Evolutionary conservation across 2,888 invertebrate species (phyloP).

Genomic region (Ectemnius lituratus): DNA sequence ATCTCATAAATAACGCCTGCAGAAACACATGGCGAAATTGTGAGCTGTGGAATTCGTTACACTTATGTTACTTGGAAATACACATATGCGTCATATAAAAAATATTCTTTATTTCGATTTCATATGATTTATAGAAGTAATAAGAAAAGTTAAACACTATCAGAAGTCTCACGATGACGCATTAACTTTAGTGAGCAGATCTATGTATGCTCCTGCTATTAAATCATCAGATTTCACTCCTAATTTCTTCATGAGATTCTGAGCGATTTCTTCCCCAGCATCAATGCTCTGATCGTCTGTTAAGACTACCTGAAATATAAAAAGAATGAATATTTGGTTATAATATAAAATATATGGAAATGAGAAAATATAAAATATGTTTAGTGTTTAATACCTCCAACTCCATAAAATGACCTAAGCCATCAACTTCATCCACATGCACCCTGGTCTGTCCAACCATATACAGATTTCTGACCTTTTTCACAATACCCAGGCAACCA

Average conservation of each 20-base stretch:
- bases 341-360: not conserved
- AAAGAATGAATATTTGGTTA: slow-evolving; percentile 1
- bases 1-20: slow-evolving; percentile 3
- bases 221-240: slow-evolving; percentile 83
- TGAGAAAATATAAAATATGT: not conserved
- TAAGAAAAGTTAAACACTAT: not conserved
- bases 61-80: no score
- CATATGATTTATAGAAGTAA: not conserved
- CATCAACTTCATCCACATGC: slow-evolving; percentile 91
- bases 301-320: slow-evolving; percentile 81
- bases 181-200: slow-evolving; percentile 77
- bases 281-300: slow-evolving; percentile 82
- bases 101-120: no score
- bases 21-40: not conserved
- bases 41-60: no score
- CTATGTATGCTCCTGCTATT: slow-evolving; percentile 87
- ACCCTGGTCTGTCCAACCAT: slow-evolving; percentile 91
- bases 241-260: slow-evolving; percentile 84
- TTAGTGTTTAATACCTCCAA: slow-evolving; percentile 83
- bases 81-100: no score
- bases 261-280: slow-evolving; percentile 86
- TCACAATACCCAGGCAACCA: slow-evolving; percentile 86
- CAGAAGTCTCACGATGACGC: not conserved
- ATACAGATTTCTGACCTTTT: slow-evolving; percentile 88
- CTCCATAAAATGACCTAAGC: slow-evolving; percentile 90